Evolutionary conservation across 2,888 invertebrate genomes (phyloP).

Genomic region (Pemphredon lugubris): DNA sequence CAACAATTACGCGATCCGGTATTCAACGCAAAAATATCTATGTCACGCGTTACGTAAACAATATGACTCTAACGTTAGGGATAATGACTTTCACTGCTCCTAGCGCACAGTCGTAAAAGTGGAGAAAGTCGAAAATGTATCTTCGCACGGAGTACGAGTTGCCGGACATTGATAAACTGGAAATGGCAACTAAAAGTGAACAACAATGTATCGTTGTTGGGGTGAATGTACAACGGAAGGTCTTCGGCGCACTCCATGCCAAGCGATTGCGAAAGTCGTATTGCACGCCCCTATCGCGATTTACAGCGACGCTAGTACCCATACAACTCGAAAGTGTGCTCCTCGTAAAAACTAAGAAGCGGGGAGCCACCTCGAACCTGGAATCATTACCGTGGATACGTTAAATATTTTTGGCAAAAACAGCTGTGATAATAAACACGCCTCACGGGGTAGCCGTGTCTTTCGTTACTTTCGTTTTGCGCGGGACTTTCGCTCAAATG

Average conservation of each 20-base stretch:
- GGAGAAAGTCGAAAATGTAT: no score
- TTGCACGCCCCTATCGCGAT: conserved; percentile 34
- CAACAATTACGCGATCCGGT: no score
- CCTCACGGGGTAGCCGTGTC: neutral
- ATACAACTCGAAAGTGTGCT: conserved; percentile 20
- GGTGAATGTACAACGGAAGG: conserved; percentile 3
- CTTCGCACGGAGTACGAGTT: no score
- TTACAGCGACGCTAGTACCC: conserved; percentile 16
- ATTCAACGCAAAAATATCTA: no score
- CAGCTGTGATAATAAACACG: neutral
- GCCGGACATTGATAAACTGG: no score
- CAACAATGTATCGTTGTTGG: conserved; percentile 11
- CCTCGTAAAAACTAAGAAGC: conserved; percentile 26
- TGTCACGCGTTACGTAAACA: no score
- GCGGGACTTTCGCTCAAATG: no score
- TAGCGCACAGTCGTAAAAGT: no score
- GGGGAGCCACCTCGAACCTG: conserved; percentile 20
- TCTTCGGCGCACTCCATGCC: conserved; percentile 18
- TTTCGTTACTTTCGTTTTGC: neutral
- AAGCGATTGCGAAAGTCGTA: conserved; percentile 21
- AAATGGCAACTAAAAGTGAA: conserved; percentile 9
- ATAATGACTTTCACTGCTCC: no score
- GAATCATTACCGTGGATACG: conserved; percentile 42
- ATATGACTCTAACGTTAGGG: no score
- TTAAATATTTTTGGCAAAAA: neutral